Base-by-base conservation (phyloP, 2,113 vertebrate species). In the Falcunculus frontatus region DNA sequence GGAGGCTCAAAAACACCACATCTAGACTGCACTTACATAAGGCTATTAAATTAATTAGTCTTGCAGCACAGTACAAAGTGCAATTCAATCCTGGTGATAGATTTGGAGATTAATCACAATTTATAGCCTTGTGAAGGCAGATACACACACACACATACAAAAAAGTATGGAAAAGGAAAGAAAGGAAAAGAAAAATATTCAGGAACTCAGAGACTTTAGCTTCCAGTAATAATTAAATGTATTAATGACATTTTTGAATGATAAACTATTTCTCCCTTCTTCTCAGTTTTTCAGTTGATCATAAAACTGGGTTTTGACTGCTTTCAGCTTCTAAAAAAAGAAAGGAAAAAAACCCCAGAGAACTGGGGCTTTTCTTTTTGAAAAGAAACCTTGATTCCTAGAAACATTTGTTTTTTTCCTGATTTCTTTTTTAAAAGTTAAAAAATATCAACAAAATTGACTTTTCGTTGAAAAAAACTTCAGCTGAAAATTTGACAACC, bases 51-150 rank as follows among this genome's bases (percentile, higher is more conserved):
- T 88, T 76, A 94, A 94, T 95, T 89, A 87, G 65, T 72, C 76
- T 84, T 91, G 77, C 76, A 96, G 67, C 93, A 84, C 37, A 52
- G 57, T 72, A 84, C 12, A 3, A 89, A 94, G 91, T 80, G 82
- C 77, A 97, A 96, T 81, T 96, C 79, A 93, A 74, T 72, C 68
- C 83, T 86, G 83, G 44, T 92, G 84, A 96, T 93, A 84, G 79
- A 69, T 19, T 82, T 74, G 73, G 53, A 89, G 76, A 94, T 95
- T 92, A 90, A 96, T 90, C 83, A 84, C 52, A 94, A 93, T 96
- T 95, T 95, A 92, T 56, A 93, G 83, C 68, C 63, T 84, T 91
- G 72, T 92, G 87, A 93, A 90, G n/a, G 83, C 68, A 94, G 59
- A 93, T 30, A 74, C 7, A 37, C 70, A 59, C 16, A 78, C 13